phyloP scores from a whole-genome alignment of 2,113 vertebrate genomes.

The Trochalopteron elliotii region DNA sequence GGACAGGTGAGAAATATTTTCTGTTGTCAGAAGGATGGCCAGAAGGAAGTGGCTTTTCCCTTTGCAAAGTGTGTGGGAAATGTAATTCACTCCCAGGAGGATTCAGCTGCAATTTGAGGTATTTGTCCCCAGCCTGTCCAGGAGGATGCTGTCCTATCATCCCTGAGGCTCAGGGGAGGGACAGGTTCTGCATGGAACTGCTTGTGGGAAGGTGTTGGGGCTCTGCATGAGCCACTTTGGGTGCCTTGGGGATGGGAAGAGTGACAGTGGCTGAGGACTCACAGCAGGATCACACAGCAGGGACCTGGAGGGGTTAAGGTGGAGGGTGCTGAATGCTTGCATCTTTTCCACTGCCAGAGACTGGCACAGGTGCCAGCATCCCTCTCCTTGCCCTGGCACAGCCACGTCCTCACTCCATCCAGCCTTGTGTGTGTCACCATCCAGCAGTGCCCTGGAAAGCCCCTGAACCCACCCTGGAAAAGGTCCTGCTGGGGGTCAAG shows the following conservation, averaged over 20 bases:
- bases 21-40: background rate
- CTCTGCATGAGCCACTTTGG: background rate
- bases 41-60: background rate
- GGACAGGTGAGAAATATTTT: background rate
- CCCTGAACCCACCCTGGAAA: rapidly evolving
- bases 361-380: background rate
- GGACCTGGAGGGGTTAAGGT: background rate
- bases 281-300: background rate
- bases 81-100: background rate
- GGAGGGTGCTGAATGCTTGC: background rate
- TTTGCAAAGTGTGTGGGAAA: background rate
- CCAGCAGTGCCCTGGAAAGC: rapidly evolving
- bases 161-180: background rate
- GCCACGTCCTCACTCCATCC: background rate
- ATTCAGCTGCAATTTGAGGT: background rate
- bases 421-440: background rate
- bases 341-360: background rate
- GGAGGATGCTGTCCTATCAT: background rate
- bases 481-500: background rate
- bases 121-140: background rate
- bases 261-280: background rate
- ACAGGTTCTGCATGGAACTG: background rate
- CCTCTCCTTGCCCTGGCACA: background rate
- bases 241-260: background rate
- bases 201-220: background rate